Evolutionary conservation across 2,888 invertebrate genomes (phyloP), one percentile per base, ranked within the genome.

Genomic region (Crocallis elinguaria): DNA sequence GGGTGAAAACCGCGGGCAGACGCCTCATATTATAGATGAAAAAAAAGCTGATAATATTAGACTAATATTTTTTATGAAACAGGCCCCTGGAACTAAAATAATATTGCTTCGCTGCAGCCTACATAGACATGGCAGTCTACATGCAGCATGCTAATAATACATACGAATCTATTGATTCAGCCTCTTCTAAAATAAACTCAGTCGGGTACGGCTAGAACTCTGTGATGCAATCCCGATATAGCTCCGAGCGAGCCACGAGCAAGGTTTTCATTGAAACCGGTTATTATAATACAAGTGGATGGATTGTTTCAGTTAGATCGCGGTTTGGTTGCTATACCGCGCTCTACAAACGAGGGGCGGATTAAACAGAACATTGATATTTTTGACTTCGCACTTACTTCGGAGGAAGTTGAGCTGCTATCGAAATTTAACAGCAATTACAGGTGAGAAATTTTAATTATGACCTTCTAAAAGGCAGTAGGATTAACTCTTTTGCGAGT

Each of bases 261-360:
- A 50, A 45, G 56, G 41, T 36, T 55, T 38, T 17, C 38, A 49
- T 44, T 57, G 44, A 63, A 48, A 50, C 43, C 49, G 36, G 49
- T 53, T 57, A 50, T 57, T 45, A 52, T 32, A 44, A 35, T 30
- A 39, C 17, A 42, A 29, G 50, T 58, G 50, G 57, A 54, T 43
- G 43, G 32, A 52, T 48, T 66, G 17, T 82, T 82, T 29, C 68
- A 93, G 93, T 61, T 94, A 55, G 92, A 94, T 53, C 80, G 92
- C 9, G 88, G 92, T 0, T 75, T 92, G n/a, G 83, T 93, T 21
- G 92, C 93, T 3, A 93, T 94, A 54, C 93, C 94, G 0, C 92
- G 94, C 59, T 94, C 94, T 0, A 90, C 91, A 1, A 94, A 93
- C 59, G 85, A 87, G 57, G 79, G 82, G 4, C 89, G 93, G 36